These are phyloP conservation scores for Luperina testacea DNA, from an alignment of 2,888 invertebrate genomes.

Conservation along the genomic window DNA sequence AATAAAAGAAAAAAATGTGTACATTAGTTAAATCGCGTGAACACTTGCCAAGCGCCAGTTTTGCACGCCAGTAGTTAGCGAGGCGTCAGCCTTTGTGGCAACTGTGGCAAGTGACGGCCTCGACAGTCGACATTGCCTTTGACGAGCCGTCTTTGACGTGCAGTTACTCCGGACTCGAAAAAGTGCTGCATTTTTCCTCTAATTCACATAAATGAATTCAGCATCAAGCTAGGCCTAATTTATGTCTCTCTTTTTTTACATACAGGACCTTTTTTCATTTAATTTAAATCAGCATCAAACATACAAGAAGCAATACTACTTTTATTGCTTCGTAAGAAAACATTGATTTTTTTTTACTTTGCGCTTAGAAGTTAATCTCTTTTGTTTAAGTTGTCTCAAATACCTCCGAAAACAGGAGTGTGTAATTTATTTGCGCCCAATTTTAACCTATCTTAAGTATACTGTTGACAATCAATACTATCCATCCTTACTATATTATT, in stretches of 20 bases:
- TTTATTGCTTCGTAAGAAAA: background rate
- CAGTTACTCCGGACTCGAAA: constrained; percentile 8
- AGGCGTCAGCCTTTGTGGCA: constrained; percentile 39
- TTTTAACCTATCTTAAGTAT: too few species aligned
- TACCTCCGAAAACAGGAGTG: background rate
- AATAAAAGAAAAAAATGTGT: background rate
- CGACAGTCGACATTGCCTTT: constrained; percentile 49
- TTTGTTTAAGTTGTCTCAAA: background rate
- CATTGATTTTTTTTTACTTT: background rate
- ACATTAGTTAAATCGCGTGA: constrained; percentile 36
- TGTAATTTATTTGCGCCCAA: too few species aligned
- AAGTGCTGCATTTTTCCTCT: constrained; percentile 12
- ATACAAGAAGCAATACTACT: too few species aligned
- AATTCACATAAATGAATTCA: constrained; percentile 12
- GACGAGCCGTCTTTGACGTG: constrained; percentile 39
- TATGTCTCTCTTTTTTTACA: background rate
- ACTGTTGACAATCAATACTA: too few species aligned
- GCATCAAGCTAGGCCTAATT: background rate
- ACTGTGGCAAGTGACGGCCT: constrained; percentile 49
- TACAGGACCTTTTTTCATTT: background rate
- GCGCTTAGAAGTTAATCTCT: too few species aligned
- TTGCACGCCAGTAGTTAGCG: constrained; percentile 17
- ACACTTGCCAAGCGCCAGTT: constrained; percentile 13
- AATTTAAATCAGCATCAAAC: background rate
- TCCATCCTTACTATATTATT: too few species aligned